Evolutionary conservation across 2,797 vertebrate genomes (phyloP).

Genomic region (Orestias chungarensis): DNA sequence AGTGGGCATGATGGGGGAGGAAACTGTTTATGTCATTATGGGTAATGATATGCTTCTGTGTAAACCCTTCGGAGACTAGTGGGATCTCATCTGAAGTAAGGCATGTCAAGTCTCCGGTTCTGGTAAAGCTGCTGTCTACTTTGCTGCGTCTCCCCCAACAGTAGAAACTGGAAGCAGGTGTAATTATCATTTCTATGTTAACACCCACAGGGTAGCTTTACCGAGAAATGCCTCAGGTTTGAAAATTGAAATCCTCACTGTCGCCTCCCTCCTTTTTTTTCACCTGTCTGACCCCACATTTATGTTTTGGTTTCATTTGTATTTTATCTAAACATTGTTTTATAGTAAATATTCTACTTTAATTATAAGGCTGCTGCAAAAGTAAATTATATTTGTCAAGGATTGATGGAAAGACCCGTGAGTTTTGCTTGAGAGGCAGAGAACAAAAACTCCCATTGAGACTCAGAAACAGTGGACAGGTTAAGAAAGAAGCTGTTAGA

Average conservation of each 20-base stretch:
- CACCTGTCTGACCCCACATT: no score
- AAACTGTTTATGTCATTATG: conserved; percentile 68
- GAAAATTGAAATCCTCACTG: neutral
- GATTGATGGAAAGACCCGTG: neutral
- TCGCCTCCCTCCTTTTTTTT: no score
- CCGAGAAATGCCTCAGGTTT: neutral
- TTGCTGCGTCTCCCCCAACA: neutral
- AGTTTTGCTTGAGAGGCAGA: neutral
- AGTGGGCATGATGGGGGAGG: conserved; percentile 25
- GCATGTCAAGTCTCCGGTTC: conserved; percentile 12
- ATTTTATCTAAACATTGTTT: neutral
- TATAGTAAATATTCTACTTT: neutral
- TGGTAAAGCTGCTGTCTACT: conserved; percentile 9
- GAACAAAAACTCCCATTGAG: no score
- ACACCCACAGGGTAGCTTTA: neutral
- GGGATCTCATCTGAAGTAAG: conserved; percentile 45
- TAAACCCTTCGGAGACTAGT: conserved; percentile 58
- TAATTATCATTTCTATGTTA: neutral
- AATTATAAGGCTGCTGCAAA: neutral
- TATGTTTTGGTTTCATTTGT: no score
- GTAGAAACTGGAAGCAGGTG: conserved; percentile 4
- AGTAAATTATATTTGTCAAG: neutral
- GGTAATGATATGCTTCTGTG: conserved; percentile 59
- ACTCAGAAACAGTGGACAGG: neutral
- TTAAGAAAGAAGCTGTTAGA: neutral